phyloP scores from a whole-genome alignment of 2,888 invertebrate species.

The Chrysotoxum bicinctum region DNA sequence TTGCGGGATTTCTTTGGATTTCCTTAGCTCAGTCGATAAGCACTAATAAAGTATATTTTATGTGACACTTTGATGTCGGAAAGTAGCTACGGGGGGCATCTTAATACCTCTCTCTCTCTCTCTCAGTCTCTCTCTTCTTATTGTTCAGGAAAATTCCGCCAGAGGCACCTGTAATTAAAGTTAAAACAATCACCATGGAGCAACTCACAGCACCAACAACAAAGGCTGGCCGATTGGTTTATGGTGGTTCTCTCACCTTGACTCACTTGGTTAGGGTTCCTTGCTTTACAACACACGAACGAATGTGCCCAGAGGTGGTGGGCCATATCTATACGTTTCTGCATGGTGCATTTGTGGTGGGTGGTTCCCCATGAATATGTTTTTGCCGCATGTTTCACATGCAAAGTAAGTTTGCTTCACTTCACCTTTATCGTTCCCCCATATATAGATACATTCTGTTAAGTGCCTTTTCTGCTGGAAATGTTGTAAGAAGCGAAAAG shows the following conservation, averaged over 20 bases:
- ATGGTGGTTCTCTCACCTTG: constrained; percentile 67
- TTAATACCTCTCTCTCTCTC: constrained; percentile 31
- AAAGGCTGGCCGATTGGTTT: constrained; percentile 55
- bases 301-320: constrained; percentile 57
- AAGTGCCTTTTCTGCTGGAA: background rate
- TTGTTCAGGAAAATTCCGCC: constrained; percentile 56
- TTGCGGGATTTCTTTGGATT: constrained; percentile 45
- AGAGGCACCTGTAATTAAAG: constrained; percentile 72
- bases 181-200: constrained; percentile 66
- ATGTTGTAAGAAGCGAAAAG: constrained; percentile 10
- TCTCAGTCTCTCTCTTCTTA: background rate
- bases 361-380: constrained; percentile 71
- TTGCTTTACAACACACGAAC: constrained; percentile 35
- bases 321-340: constrained; percentile 40
- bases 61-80: constrained; percentile 66
- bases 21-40: constrained; percentile 1
- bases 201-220: constrained; percentile 29
- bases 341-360: constrained; percentile 16
- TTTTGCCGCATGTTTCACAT: constrained; percentile 62
- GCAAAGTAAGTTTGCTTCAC: constrained; percentile 46
- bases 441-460: constrained; percentile 5
- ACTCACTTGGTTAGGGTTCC: constrained; percentile 64
- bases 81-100: constrained; percentile 44
- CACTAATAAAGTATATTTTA: constrained; percentile 71
- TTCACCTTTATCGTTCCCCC: too few species aligned